These are phyloP conservation scores for Columbina picui DNA, from an alignment of 2,113 vertebrate genomes.

Conservation along the genomic window DNA sequence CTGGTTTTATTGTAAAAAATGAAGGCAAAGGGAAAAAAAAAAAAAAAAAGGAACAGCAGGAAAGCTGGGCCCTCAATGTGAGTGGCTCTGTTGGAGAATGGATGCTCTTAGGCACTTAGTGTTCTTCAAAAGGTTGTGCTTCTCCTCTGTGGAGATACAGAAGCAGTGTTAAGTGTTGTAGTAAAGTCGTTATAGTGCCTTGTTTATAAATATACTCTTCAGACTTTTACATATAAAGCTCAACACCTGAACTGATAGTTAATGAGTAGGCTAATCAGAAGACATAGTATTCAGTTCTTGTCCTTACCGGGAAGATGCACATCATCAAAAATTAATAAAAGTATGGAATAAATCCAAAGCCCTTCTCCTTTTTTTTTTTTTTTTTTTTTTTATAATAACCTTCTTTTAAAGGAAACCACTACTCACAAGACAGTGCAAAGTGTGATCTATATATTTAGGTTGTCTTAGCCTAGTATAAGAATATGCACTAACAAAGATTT, in stretches of 20 bases:
- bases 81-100: neutral
- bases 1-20: neutral
- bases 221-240: neutral
- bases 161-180: neutral
- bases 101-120: neutral
- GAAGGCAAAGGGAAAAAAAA: neutral
- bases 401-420: neutral
- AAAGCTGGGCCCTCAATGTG: neutral
- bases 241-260: neutral
- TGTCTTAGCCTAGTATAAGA: neutral
- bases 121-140: neutral
- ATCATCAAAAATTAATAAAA: neutral
- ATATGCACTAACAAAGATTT: constrained; percentile 18
- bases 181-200: neutral
- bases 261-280: neutral
- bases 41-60: neutral
- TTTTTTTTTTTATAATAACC: neutral
- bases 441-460: neutral
- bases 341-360: neutral
- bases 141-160: neutral
- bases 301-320: neutral
- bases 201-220: neutral
- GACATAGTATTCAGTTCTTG: neutral
- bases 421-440: neutral
- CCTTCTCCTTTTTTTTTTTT: neutral